These are phyloP conservation scores for Drosophila demipolita DNA, from an alignment of 2,888 invertebrate species.

Conservation along the genomic window DNA sequence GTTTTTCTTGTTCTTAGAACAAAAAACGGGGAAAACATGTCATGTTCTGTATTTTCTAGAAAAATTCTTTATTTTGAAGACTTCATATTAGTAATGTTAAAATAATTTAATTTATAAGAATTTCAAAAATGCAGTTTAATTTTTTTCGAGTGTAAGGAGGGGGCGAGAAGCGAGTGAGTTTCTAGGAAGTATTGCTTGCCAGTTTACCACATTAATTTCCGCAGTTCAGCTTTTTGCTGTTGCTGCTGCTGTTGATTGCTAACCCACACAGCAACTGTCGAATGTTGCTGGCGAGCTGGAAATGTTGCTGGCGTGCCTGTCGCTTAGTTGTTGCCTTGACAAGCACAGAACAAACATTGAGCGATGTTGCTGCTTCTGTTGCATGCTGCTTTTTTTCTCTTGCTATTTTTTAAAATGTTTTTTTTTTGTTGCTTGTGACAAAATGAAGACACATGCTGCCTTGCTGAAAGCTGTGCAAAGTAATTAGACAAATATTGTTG, in stretches of 20 bases:
- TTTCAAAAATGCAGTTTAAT: background rate
- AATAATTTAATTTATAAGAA: too few species aligned
- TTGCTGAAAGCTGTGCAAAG: conserved; percentile 82
- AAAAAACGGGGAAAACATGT: too few species aligned
- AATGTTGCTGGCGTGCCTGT: conserved; percentile 58
- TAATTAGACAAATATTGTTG: conserved; percentile 81
- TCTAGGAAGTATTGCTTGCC: conserved; percentile 41
- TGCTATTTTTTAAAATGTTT: background rate
- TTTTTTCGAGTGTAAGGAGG: background rate
- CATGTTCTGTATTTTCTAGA: too few species aligned
- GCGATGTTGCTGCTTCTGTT: conserved; percentile 38
- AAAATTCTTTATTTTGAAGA: too few species aligned
- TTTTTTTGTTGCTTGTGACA: conserved; percentile 53
- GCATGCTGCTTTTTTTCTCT: conserved; percentile 9
- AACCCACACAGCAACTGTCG: conserved; percentile 34
- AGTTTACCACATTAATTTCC: conserved; percentile 80
- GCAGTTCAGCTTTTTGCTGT: conserved; percentile 42
- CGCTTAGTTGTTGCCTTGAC: conserved; percentile 61
- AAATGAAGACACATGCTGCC: conserved; percentile 82
- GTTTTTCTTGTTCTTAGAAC: too few species aligned
- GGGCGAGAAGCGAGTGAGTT: background rate
- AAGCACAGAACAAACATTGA: conserved; percentile 72
- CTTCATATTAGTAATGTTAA: too few species aligned
- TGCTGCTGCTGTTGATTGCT: conserved; percentile 50
- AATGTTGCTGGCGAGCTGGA: conserved; percentile 47